Evolutionary conservation across 2,888 invertebrate genomes (phyloP).

Genomic region (Nephrotoma appendiculata): DNA sequence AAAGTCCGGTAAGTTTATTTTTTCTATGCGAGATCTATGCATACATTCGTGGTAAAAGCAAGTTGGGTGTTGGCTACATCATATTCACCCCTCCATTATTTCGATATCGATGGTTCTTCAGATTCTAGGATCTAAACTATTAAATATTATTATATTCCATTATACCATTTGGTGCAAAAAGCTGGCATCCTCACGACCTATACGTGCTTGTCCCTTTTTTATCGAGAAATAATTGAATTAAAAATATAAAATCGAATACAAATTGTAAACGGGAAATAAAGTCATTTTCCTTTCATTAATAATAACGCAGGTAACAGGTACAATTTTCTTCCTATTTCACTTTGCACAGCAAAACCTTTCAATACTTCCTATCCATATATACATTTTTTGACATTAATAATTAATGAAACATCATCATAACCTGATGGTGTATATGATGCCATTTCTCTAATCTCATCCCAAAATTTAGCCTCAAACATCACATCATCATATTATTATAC

Average conservation of each 20-base stretch:
- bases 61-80: no score
- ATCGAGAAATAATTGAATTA: not conserved
- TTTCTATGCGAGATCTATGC: no score
- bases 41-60: no score
- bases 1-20: no score
- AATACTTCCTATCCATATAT: not conserved
- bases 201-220: not conserved
- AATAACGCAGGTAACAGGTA: not conserved
- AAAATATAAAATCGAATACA: not conserved
- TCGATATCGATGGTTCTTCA: no score
- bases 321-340: not conserved
- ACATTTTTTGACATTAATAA: not conserved
- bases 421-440: not conserved
- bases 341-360: not conserved
- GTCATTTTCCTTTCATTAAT: not conserved
- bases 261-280: not conserved
- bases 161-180: no score
- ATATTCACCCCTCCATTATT: no score
- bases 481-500: not conserved
- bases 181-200: not conserved
- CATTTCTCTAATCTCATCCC: not conserved
- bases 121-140: no score
- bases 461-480: not conserved
- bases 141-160: no score
- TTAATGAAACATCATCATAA: not conserved